These are phyloP conservation scores for Pandemis corylana DNA, from an alignment of 2,888 invertebrate species.

Conservation along the genomic window DNA sequence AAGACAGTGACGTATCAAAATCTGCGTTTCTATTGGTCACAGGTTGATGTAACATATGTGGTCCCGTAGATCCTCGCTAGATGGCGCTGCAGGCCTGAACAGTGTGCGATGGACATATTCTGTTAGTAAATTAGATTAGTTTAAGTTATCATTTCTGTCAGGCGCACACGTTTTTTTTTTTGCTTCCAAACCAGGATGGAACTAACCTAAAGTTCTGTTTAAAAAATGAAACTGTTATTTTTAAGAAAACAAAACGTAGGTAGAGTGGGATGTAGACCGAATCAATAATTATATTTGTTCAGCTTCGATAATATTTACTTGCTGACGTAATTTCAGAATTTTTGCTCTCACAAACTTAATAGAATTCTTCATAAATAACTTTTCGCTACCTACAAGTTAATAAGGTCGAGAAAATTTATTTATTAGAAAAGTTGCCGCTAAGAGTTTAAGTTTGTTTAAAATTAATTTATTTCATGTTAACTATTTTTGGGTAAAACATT, in stretches of 20 bases:
- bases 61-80: too few relatives aligned
- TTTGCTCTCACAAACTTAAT: conserved; percentile 37
- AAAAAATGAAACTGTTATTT: too few relatives aligned
- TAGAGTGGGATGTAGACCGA: conserved; percentile 10
- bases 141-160: too few relatives aligned
- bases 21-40: too few relatives aligned
- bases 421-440: conserved; percentile 38
- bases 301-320: conserved; percentile 35
- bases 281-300: conserved; percentile 34
- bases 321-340: conserved; percentile 33
- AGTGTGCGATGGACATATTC: too few relatives aligned
- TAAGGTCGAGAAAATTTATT: conserved; percentile 32
- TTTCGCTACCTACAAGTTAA: conserved; percentile 26
- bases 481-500: conserved; percentile 14
- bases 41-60: too few relatives aligned
- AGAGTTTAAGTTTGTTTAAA: conserved; percentile 26
- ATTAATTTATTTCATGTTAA: conserved; percentile 27
- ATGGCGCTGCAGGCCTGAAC: too few relatives aligned
- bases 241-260: background rate
- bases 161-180: too few relatives aligned
- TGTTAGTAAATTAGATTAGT: too few relatives aligned
- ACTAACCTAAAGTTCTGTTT: too few relatives aligned
- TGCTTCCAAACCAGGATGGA: too few relatives aligned
- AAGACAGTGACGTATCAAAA: too few relatives aligned
- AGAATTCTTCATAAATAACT: conserved; percentile 40